phyloP scores from a whole-genome alignment of 2,888 invertebrate species.

The Drosophila subsilvestris region DNA sequence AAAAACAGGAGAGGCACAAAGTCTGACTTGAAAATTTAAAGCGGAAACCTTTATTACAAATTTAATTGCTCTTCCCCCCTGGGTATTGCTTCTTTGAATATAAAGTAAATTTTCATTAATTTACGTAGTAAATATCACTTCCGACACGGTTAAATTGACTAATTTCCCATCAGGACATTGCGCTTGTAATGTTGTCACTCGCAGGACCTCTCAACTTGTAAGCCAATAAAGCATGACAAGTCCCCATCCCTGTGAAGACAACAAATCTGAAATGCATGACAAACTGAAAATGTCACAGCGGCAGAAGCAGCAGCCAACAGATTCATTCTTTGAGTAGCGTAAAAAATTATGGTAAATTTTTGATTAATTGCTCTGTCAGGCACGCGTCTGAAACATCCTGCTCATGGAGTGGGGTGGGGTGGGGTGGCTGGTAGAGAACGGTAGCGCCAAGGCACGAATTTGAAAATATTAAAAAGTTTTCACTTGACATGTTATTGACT shows the following conservation, averaged over 20 bases:
- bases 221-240: constrained; percentile 37
- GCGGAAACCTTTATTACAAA: too few relatives aligned
- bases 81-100: too few relatives aligned
- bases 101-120: too few relatives aligned
- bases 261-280: constrained; percentile 59
- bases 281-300: constrained; percentile 38
- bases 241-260: constrained; percentile 15
- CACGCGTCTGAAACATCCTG: constrained; percentile 32
- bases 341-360: constrained; percentile 72
- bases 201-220: constrained; percentile 38
- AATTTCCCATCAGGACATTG: constrained; percentile 4
- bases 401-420: not conserved
- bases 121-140: not conserved
- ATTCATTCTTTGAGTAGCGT: constrained; percentile 61
- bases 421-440: not conserved
- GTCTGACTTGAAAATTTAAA: too few relatives aligned
- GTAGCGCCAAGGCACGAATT: constrained; percentile 62
- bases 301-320: constrained; percentile 31
- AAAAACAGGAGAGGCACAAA: too few relatives aligned
- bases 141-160: not conserved
- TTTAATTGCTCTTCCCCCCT: too few relatives aligned
- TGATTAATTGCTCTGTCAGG: constrained; percentile 76
- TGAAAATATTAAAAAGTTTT: constrained; percentile 80
- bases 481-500: constrained; percentile 80
- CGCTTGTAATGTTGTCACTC: constrained; percentile 44